A percentile compares a stretch with the other conserved stretches of the same genome.
These are phyloP conservation scores for Acridotheres tristis DNA, from an alignment of 2,797 vertebrate species.

Conservation along the genomic window DNA sequence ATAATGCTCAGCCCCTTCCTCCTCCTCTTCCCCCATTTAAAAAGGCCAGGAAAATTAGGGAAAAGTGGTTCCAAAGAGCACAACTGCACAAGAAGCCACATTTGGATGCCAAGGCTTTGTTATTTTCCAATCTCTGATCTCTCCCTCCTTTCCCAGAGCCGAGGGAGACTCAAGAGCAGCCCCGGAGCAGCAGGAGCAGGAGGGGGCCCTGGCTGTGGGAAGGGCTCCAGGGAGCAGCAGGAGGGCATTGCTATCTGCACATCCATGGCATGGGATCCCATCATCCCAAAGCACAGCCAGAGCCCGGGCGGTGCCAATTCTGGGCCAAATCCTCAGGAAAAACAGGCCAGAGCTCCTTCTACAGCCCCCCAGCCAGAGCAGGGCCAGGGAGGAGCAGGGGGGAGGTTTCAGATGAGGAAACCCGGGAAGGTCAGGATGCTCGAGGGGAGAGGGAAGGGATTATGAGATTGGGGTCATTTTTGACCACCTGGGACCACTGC, in stretches of 20 bases:
- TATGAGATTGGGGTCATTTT: neutral
- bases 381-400: neutral
- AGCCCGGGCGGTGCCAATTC: neutral
- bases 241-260: neutral
- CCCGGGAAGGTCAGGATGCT: neutral
- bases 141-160: neutral
- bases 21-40: neutral
- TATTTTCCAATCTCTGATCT: neutral
- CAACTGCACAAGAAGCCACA: neutral
- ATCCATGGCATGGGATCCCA: neutral
- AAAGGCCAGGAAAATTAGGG: neutral
- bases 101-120: neutral
- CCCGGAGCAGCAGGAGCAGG: neutral
- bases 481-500: neutral
- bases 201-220: neutral
- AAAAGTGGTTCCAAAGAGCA: neutral
- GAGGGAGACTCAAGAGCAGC: neutral
- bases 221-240: neutral
- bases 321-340: neutral
- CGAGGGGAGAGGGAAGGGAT: accelerated
- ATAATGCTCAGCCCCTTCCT: neutral
- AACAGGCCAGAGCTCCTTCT: neutral
- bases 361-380: neutral
- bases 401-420: neutral
- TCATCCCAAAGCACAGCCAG: neutral